Conservation (phyloP, 2,113 vertebrate genomes). For the Chlorodrepanis virens region DNA sequence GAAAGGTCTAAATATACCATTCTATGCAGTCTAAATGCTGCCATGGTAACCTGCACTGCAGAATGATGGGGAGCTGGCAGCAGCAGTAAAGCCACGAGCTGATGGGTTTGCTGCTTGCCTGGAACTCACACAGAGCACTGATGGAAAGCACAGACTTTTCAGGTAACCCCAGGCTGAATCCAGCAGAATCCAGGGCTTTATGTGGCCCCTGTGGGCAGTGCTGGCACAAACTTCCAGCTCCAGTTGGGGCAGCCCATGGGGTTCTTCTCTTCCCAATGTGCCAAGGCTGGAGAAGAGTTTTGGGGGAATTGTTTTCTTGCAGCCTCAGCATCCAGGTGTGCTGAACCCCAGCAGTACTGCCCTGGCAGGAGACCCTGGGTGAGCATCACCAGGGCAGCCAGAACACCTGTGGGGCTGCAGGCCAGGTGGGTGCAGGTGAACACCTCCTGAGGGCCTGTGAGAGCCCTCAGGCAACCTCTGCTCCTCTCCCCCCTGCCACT, state of each 20-base stretch:
- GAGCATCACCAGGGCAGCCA: not conserved
- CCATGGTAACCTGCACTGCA: not conserved
- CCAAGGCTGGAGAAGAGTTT: not conserved
- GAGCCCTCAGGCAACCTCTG: not conserved
- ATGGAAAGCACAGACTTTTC: not conserved
- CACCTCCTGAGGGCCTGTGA: fast-evolving
- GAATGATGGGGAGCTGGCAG: not conserved
- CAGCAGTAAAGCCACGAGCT: not conserved
- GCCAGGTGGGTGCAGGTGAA: fast-evolving
- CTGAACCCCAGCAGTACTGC: not conserved
- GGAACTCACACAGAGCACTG: fast-evolving
- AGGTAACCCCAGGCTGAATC: not conserved
- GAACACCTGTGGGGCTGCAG: fast-evolving
- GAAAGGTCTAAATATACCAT: not conserved
- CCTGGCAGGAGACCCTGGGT: not conserved
- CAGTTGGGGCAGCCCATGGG: fast-evolving
- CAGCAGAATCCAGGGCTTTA: not conserved
- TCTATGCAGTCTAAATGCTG: not conserved
- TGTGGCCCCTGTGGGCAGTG: fast-evolving
- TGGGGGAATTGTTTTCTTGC: too few species aligned
- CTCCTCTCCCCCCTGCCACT: not conserved
- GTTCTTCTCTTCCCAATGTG: not conserved
- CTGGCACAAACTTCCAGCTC: not conserved
- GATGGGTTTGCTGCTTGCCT: not conserved
- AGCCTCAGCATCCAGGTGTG: not conserved